Evolutionary conservation across 1,140 invertebrate genomes (phyloP), one percentile per base, ranked within the genome.

Genomic region (Aphidius ervi): DNA sequence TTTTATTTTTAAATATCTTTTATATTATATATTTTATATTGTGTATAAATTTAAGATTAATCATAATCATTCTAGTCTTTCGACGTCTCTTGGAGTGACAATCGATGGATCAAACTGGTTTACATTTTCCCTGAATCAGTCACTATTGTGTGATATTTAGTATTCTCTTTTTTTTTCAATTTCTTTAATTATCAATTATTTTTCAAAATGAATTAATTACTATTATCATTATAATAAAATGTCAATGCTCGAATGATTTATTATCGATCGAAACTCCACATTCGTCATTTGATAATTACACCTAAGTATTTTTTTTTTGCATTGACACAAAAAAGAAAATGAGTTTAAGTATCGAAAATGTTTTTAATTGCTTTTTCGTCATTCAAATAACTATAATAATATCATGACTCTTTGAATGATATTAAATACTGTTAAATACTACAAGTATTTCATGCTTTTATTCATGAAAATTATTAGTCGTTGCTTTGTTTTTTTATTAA

Each of bases 61-160:
- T 71, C 63, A 72, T 75, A 74, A 73, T 75, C 70, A 75, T 75
- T 76, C 74, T 76, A 76, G 74, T 76, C 74, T 76, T 70, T 73
- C 68, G 70, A 74, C 67, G 65, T 64, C 66, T 68, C 47, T 46
- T 68, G 71, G 68, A 67, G 71, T 64, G 56, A 59, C 65, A 66
- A 74, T 76, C 67, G 66, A 65, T 59, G 56, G 43, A 56, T 61
- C 57, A 56, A 48, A 61, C 31, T 52, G 58, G 56, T 41, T 43
- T 58, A 57, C 58, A 60, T 46, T 59, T 58, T 49, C 37, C 31
- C 45, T 39, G n/a, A 31, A 47, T 52, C 55, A 49, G 41, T 48
- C 49, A 57, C 31, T 40, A 54, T 45, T 20, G 56, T 62, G 56
- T 63, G 58, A 63, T 59, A 63, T 56, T 52, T 37, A 58, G 46